Percentiles rank a stretch among this genome's conserved stretches.
phyloP scores from a whole-genome alignment of 2,888 invertebrate genomes.

The Sphaerophoria taeniata region DNA sequence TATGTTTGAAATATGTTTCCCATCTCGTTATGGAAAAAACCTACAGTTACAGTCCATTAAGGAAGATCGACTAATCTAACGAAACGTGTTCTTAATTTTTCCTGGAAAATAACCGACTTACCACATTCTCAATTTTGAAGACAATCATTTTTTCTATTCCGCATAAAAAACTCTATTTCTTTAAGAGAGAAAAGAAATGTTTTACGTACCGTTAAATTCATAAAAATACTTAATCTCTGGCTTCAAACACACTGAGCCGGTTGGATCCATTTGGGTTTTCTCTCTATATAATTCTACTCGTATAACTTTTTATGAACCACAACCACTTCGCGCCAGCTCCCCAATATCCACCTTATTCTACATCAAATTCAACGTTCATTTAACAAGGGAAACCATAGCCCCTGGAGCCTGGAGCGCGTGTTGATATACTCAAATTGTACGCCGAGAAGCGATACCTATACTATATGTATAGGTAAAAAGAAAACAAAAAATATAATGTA shows the following conservation, averaged over 20 bases:
- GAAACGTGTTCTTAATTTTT: too few species aligned
- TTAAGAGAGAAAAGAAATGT: slow-evolving; percentile 18
- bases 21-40: too few species aligned
- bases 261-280: slow-evolving; percentile 1
- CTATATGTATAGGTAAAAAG: too few species aligned
- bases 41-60: too few species aligned
- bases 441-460: background rate
- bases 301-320: slow-evolving; percentile 27
- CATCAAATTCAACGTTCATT: slow-evolving; percentile 14
- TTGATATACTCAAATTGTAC: background rate
- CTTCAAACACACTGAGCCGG: slow-evolving; percentile 6
- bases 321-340: background rate
- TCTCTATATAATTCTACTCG: background rate
- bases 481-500: slow-evolving; percentile 21
- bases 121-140: background rate
- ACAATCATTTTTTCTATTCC: background rate
- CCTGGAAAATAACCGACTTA: background rate
- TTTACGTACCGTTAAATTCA: slow-evolving; percentile 22
- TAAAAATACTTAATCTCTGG: slow-evolving; percentile 28
- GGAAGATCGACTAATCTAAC: too few species aligned
- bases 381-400: slow-evolving; percentile 28
- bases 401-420: slow-evolving; percentile 13
- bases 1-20: too few species aligned
- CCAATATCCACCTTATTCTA: background rate
- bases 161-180: slow-evolving; percentile 1